Percentiles rank a stretch among this genome's conserved stretches.
Conservation (phyloP, 2,797 vertebrate species). For the Tarsius wallacei region DNA sequence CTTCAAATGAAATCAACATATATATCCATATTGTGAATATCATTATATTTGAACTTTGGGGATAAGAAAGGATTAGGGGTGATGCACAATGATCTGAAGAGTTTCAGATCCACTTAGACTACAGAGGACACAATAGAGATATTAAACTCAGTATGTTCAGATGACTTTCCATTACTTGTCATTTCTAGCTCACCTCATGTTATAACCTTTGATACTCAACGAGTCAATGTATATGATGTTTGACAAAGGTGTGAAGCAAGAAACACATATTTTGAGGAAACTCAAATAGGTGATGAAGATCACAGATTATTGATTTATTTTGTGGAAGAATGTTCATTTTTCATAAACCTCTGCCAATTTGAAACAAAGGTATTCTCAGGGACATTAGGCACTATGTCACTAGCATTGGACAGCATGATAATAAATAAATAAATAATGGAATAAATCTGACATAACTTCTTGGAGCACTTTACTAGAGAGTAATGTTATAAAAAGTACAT, state of each 20-base stretch:
- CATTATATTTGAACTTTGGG: not conserved
- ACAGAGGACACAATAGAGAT: not conserved
- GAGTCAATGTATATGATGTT: not conserved
- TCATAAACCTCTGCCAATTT: not conserved
- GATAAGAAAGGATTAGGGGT: not conserved
- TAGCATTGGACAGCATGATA: not conserved
- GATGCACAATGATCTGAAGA: not conserved
- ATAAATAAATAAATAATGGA: too few species aligned
- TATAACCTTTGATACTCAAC: not conserved
- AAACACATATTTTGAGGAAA: not conserved
- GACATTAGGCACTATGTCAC: not conserved
- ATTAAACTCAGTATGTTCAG: not conserved
- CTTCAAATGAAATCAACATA: not conserved
- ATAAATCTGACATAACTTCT: not conserved
- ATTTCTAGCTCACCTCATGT: not conserved
- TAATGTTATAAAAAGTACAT: not conserved
- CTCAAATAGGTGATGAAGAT: not conserved
- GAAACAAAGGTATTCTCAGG: not conserved
- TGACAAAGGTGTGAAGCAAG: not conserved
- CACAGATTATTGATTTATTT: not conserved
- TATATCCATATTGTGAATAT: not conserved
- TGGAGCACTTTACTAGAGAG: not conserved
- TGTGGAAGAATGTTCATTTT: not conserved
- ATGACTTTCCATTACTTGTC: not conserved
- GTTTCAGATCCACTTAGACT: not conserved